A percentile compares a stretch with the other conserved stretches of the same genome.
Conservation (phyloP, 2,888 invertebrate species). For the Stenoptilia bipunctidactyla region DNA sequence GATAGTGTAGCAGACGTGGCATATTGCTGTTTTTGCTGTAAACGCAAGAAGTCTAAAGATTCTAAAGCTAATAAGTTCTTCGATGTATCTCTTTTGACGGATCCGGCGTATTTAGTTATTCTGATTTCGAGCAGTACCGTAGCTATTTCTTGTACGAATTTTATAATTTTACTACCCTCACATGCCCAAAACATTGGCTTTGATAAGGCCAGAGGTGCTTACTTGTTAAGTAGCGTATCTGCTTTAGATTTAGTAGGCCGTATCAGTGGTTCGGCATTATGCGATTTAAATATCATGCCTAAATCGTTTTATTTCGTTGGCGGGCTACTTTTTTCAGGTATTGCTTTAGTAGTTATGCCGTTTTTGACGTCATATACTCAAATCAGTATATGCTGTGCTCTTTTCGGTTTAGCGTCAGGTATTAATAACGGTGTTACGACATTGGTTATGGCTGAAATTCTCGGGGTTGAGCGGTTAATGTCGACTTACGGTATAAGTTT, state of each 20-base stretch:
- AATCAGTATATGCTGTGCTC: constrained; percentile 78
- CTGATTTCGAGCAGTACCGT: constrained; percentile 87
- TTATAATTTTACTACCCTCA: constrained; percentile 85
- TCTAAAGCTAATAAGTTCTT: constrained; percentile 76
- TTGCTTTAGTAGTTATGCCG: constrained; percentile 80
- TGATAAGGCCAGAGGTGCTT: constrained; percentile 78
- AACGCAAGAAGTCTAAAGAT: constrained; percentile 36
- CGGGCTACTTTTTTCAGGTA: constrained; percentile 81
- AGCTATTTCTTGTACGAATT: constrained; percentile 89
- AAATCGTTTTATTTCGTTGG: constrained; percentile 87
- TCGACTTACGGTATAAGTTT: constrained; percentile 89
- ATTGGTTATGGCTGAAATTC: constrained; percentile 87
- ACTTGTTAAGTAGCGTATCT: constrained; percentile 84
- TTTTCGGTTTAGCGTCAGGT: constrained; percentile 86
- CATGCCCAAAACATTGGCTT: constrained; percentile 81
- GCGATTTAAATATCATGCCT: constrained; percentile 82
- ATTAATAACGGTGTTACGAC: constrained; percentile 89
- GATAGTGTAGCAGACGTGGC: constrained; percentile 68
- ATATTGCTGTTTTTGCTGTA: constrained; percentile 55
- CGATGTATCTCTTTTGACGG: constrained; percentile 77
- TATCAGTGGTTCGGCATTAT: constrained; percentile 86
- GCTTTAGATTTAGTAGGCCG: constrained; percentile 85
- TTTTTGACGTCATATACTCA: constrained; percentile 73
- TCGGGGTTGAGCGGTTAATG: constrained; percentile 86
- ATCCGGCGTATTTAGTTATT: constrained; percentile 85